phyloP scores from a whole-genome alignment of 2,113 vertebrate species.

The Hiodon tergisus region DNA sequence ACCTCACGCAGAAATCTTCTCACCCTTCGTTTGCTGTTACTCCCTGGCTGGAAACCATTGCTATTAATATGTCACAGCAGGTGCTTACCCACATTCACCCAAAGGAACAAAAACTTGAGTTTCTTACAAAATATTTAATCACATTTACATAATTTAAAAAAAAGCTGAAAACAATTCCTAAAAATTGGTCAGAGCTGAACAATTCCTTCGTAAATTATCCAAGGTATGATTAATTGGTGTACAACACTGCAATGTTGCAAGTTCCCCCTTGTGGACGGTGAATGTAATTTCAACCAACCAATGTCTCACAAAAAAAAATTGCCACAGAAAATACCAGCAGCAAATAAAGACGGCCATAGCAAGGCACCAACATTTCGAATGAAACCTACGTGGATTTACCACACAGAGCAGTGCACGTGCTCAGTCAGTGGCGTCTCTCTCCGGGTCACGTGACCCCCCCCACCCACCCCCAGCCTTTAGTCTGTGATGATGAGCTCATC shows the following conservation, averaged over 20 bases:
- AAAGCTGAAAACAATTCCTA: conserved; percentile 17
- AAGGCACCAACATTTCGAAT: neutral
- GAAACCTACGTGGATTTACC: neutral
- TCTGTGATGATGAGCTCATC: conserved; percentile 95
- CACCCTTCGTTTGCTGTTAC: too few species aligned
- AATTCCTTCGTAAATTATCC: too few species aligned
- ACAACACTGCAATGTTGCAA: conserved; percentile 9
- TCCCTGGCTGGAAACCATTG: too few species aligned
- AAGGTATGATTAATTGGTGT: too few species aligned
- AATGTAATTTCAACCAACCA: conserved; percentile 10
- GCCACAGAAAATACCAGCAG: neutral
- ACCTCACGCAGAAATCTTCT: too few species aligned
- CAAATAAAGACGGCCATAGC: too few species aligned
- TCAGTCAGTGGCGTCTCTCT: neutral
- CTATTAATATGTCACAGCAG: too few species aligned
- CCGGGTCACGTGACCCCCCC: neutral
- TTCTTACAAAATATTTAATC: conserved; percentile 36
- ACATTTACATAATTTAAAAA: conserved; percentile 18
- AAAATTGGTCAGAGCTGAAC: neutral
- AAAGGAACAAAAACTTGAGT: conserved; percentile 13
- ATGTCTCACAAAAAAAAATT: neutral
- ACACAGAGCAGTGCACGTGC: neutral
- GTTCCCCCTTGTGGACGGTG: conserved; percentile 42
- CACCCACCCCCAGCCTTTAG: conserved; percentile 54
- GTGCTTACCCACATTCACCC: too few species aligned